Base-by-base conservation (phyloP, 2,888 invertebrate species). In the Ornithoptera priamus region DNA sequence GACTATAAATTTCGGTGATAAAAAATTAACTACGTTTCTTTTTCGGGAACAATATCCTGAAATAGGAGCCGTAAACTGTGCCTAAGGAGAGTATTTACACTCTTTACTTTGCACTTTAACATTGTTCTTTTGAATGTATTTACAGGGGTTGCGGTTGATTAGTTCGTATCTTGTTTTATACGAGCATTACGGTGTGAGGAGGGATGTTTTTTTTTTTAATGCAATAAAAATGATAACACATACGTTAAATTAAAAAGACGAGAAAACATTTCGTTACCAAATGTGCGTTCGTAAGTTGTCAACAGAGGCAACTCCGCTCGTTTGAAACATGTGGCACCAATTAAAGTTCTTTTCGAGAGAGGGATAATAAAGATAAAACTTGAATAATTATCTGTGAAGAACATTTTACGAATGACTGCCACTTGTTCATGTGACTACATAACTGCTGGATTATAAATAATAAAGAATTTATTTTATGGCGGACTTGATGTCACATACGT, bases 361-460 rank as follows among this genome's bases (percentile, higher is more conserved):
- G 85, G 70, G 77, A 83, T 86, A 87, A 88, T 89, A 87, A 88
- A 90, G 90, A 90, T 90, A 89, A 87, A 84, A 84, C 77, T 76
- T 88, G 86, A 90, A 86, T 90, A 90, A 90, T 90, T 84, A 87
- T 82, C 87, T 88, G 88, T 87, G 85, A 84, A 88, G 84, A 86
- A 85, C 81, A 80, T 84, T 87, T 88, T 84, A 89, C 88, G 89
- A 88, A 87, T 87, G 90, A 86, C 80, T 88, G 82, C 86, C 83
- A 82, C 85, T 85, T 82, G 83, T 82, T 84, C 84, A 84, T 85
- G 85, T 86, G 89, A 88, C 86, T 83, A 79, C 79, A 73, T 77
- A 81, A 72, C 69, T 72, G 70, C 50, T 58, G 72, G 60, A 69
- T 68, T 72, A 71, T 72, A 71, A 73, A 70, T 72, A 70, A 72